Base-by-base conservation (phyloP, 2,113 vertebrate genomes). In the Piaya cayana region DNA sequence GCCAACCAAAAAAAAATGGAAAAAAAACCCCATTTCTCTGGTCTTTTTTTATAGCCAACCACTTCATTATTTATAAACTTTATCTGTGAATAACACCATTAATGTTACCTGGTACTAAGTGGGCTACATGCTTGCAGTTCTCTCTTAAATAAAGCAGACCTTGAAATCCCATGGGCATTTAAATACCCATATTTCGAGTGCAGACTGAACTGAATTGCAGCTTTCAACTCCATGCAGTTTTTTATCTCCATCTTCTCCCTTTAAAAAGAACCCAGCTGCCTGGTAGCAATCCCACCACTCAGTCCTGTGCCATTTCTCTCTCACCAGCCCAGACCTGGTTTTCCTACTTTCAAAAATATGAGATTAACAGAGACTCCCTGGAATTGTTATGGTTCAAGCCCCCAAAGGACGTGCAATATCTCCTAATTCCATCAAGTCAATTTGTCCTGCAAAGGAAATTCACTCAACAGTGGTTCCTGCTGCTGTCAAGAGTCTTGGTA, bases 61-160 rank as follows among this genome's bases (percentile, higher is more conserved):
- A 21, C 25, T 92, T 87, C 67, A 82, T 87, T 89, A 82, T 95
- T 91, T 76, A 89, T 84, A 78, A 92, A 68, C 10, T 80, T 86
- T 11, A 70, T 55, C n/a, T 88, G 29, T 94, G 56, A 92, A 77
- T 84, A 89, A 94, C 69, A 34, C n/a, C 43, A 47, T 74, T 42
- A 77, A 59, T 29, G 22, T 45, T 88, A 89, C 50, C 58, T 56
- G 47, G 27, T 56, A 88, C 59, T 62, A 42, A 47, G 12, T 90
- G 60, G 53, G 42, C 58, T 81, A 82, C 43, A 65, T 68, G 65
- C 67, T 42, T 72, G 13, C 8, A 53, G 62, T 36, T 81, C 37
- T 75, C 9, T 92, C 42, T 34, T 92, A 76, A 90, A 72, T 78
- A 92, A 89, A 78, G 56, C 5, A 60, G 67, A 94, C 36, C 42